Evolutionary conservation across 1,140 invertebrate genomes (phyloP), one percentile per base, ranked within the genome.

Genomic region (Drosophila sulfurigaster): DNA sequence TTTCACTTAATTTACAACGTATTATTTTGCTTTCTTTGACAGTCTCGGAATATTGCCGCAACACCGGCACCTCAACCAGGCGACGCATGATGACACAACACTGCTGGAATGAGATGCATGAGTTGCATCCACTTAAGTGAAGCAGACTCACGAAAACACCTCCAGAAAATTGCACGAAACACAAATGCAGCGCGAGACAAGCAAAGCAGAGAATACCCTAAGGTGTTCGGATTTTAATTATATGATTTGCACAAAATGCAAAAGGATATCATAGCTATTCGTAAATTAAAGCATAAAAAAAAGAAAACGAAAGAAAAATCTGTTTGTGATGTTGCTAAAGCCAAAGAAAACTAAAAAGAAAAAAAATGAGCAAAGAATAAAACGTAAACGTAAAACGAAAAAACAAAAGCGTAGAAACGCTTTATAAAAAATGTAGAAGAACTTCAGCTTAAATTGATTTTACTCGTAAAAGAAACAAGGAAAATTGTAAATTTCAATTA

Each of bases 41-140:
- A 93, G 93, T 93, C 38, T 93, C 93, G 0, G 93, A 94, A 69
- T 92, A 92, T 72, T 86, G 85, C 63, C 87, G 93, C 52, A 92
- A 93, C 54, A 92, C 80, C 5, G 91, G 89, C 35, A 93, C 92
- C 20, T 82, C 91, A 5, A 91, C 86, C 2, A 82, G 91, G 3
- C 86, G 93, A 48, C 87, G 93, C 4, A 92, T 93, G 41, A 91
- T 93, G 63, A 89, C 93, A 2, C 82, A 93, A 11, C 93, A 93
- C 41, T 93, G 93, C 43, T 94, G 93, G 93, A 88, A 92, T 62
- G 93, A 94, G 73, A 92, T 92, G 62, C 93, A 93, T 51, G 93
- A 94, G 69, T 51, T 94, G 67, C 80, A 93, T 74, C 91, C 90
- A 51, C 78, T 93, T 28, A 91, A 91, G 41, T 79, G 69, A 91